Conservation (phyloP, 1,140 invertebrate genomes). For the Formica exsecta region DNA sequence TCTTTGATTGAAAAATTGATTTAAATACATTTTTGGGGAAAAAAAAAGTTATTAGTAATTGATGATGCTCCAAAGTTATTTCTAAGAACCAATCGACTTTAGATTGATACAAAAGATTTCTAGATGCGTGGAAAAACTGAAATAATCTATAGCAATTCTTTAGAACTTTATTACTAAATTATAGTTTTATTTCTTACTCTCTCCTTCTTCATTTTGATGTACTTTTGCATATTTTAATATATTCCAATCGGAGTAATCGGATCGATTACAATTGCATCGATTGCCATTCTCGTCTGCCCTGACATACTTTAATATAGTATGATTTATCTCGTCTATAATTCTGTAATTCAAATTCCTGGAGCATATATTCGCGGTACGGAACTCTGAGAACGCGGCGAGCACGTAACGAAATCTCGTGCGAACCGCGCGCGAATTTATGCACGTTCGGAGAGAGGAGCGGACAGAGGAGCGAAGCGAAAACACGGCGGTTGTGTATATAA, state of each 20-base stretch:
- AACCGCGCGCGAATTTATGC: slow-evolving; percentile 48
- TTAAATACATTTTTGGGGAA: background rate
- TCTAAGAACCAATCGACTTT: background rate
- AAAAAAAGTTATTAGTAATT: background rate
- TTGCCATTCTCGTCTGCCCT: background rate
- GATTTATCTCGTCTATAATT: slow-evolving; percentile 37
- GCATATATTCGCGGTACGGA: background rate
- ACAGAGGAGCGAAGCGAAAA: slow-evolving; percentile 42
- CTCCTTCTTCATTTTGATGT: background rate
- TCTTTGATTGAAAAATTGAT: background rate
- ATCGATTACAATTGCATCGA: background rate
- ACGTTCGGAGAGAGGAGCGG: slow-evolving; percentile 5
- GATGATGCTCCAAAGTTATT: background rate
- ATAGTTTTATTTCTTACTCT: background rate
- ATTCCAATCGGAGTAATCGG: slow-evolving; percentile 11
- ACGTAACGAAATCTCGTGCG: slow-evolving; percentile 47
- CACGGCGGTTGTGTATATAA: slow-evolving; percentile 27
- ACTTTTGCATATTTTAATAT: background rate
- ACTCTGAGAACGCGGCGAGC: slow-evolving; percentile 35
- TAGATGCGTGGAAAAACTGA: background rate
- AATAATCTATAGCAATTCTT: background rate
- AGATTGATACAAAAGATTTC: background rate
- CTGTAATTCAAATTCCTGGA: background rate
- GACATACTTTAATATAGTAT: background rate
- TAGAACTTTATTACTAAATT: background rate